Evolutionary conservation across 1,140 invertebrate genomes (phyloP).

Genomic region (Heliconius nattereri): DNA sequence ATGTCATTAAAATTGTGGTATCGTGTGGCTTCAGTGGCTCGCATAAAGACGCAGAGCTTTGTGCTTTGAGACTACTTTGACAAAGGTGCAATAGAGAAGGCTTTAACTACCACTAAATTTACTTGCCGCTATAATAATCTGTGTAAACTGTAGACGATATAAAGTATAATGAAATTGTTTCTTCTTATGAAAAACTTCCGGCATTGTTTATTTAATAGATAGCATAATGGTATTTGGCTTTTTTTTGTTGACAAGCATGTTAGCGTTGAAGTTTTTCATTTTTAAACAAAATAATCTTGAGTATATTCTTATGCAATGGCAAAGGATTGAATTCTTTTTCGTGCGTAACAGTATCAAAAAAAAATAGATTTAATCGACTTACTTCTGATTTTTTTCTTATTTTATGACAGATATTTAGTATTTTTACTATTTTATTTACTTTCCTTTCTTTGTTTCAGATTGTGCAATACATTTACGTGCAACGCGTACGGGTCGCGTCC

Average conservation of each 20-base stretch:
- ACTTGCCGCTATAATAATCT: neutral
- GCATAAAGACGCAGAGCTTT: conserved; percentile 29
- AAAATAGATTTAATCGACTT: too few relatives aligned
- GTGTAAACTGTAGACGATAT: neutral
- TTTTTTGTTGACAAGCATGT: neutral
- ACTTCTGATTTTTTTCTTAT: too few relatives aligned
- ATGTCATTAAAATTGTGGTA: conserved; percentile 27
- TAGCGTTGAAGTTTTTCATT: too few relatives aligned
- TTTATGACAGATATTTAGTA: too few relatives aligned
- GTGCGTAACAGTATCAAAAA: too few relatives aligned
- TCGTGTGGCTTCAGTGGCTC: too few relatives aligned
- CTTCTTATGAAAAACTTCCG: neutral
- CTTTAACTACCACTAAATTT: conserved; percentile 4
- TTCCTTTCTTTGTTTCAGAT: conserved; percentile 66
- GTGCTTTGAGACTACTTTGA: conserved; percentile 23
- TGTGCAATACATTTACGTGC: conserved; percentile 68
- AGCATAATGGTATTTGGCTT: neutral
- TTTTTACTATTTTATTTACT: neutral
- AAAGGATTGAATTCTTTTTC: too few relatives aligned
- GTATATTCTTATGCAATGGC: too few relatives aligned
- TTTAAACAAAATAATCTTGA: too few relatives aligned
- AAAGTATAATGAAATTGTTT: neutral
- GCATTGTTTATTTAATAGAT: neutral
- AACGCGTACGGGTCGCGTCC: conserved; percentile 57
- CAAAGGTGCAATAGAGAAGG: conserved; percentile 21